phyloP scores from a whole-genome alignment of 2,888 invertebrate species.

The Andrena dorsata region DNA sequence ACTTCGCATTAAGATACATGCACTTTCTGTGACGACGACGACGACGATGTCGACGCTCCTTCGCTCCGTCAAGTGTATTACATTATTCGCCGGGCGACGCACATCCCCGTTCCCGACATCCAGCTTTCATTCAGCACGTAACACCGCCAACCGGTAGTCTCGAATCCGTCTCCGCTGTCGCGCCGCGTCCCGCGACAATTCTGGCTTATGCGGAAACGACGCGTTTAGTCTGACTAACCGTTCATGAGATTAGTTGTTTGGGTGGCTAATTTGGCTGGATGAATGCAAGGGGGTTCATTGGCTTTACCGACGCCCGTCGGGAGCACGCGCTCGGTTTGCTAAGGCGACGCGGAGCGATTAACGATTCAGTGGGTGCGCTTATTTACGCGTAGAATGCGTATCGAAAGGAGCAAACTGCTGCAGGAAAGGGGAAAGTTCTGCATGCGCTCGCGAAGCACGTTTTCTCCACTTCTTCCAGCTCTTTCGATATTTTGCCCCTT shows the following conservation, averaged over 20 bases:
- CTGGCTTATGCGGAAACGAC: constrained; percentile 30
- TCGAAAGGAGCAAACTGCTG: constrained; percentile 6
- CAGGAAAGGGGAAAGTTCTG: neutral
- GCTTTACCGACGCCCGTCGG: neutral
- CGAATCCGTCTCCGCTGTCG: constrained; percentile 43
- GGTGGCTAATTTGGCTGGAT: constrained; percentile 31
- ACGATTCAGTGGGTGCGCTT: constrained; percentile 5
- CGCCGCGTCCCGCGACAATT: constrained; percentile 35
- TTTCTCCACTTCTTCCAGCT: constrained; percentile 19
- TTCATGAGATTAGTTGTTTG: constrained; percentile 47
- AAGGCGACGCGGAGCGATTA: constrained; percentile 1
- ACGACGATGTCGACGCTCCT: neutral
- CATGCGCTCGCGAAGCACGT: constrained; percentile 20
- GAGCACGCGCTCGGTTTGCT: constrained; percentile 2
- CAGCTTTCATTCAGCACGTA: constrained; percentile 55
- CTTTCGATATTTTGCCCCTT: constrained; percentile 21
- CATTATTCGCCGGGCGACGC: constrained; percentile 47
- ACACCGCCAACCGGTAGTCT: constrained; percentile 16
- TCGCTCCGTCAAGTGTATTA: constrained; percentile 13
- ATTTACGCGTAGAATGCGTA: constrained; percentile 2
- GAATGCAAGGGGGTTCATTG: constrained; percentile 2
- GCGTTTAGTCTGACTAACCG: constrained; percentile 38
- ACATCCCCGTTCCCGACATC: constrained; percentile 41
- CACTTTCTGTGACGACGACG: constrained; percentile 26
- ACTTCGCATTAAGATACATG: constrained; percentile 48